Evolutionary conservation across 2,113 vertebrate genomes (phyloP).

Genomic region (Ciconia maguari): DNA sequence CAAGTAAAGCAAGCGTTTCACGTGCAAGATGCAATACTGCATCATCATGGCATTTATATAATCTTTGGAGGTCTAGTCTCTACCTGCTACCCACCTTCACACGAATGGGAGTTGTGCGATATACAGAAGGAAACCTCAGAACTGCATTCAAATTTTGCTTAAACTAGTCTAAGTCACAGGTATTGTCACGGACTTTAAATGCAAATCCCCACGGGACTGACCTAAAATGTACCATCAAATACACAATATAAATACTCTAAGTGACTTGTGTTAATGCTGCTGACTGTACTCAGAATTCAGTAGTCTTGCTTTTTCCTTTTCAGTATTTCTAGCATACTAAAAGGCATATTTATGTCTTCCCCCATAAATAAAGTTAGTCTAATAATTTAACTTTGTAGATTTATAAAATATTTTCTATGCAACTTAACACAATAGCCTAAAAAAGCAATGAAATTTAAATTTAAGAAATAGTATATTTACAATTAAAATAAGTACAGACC

Average conservation of each 20-base stretch:
- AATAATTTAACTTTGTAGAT: slow-evolving; percentile 42
- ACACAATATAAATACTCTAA: neutral
- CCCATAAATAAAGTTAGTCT: slow-evolving; percentile 40
- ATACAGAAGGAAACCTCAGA: slow-evolving; percentile 10
- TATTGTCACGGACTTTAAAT: neutral
- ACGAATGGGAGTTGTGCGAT: neutral
- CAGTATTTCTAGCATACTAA: slow-evolving; percentile 10
- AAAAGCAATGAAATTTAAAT: slow-evolving; percentile 44
- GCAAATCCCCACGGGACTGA: slow-evolving; percentile 25
- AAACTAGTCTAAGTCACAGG: neutral
- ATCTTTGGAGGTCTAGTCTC: slow-evolving; percentile 20
- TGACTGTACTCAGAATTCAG: neutral
- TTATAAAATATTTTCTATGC: slow-evolving; percentile 61
- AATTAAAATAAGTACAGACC: slow-evolving; percentile 67
- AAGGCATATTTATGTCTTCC: neutral
- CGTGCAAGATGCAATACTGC: neutral
- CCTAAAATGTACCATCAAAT: neutral
- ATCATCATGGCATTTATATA: neutral
- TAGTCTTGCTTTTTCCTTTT: slow-evolving; percentile 34
- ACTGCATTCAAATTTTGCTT: neutral
- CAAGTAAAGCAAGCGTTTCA: neutral
- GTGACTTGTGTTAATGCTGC: neutral
- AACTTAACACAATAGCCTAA: slow-evolving; percentile 39
- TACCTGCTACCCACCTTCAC: slow-evolving; percentile 12
- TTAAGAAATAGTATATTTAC: slow-evolving; percentile 68